Evolutionary conservation across 2,797 vertebrate species (phyloP), one percentile per base, ranked within the genome.

Genomic region (Novumbra hubbsi): DNA sequence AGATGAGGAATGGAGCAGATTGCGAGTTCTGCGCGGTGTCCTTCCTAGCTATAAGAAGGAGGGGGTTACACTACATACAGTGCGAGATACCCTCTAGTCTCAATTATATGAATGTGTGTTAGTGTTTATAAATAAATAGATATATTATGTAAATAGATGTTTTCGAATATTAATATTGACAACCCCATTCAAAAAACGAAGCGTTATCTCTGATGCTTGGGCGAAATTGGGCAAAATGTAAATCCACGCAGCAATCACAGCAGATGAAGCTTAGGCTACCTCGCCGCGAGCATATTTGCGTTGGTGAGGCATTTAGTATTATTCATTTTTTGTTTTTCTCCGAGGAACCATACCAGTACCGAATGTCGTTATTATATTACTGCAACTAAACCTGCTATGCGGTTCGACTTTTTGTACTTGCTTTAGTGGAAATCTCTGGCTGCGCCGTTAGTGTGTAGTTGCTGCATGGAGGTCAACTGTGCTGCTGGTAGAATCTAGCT

Each of bases 11-110:
- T 70, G 75, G 60, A 84, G 82, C 52, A 32, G 72, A 67, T 76
- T 71, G 68, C 70, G 78, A 83, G 34, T 24, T 78, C 72, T 80
- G 77, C 85, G 87, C 87, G 84, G 83, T 90, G 92, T 89, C 91
- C 90, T 94, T 92, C 90, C 86, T 88, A 65, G 63, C 41, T 17
- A 21, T 8, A 82, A 74, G 78, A 7, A 62, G 72, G 78, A 75
- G 77, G 77, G 32, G 65, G 17, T 73, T 70, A 74, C 68, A 57
- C 38, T 34, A 68, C 45, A 14, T 45, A 38, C 34, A 38, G 72
- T 19, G 41, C 24, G 71, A 57, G 41, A 52, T 24, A 6, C 8
- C 41, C 12, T 14, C 41, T 3, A 49, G 62, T 15, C 8, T 45
- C 2, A 68, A 66, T 7, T 17, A 55, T 21, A 19, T 45, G 41